These are phyloP conservation scores for Struthidea cinerea DNA, from an alignment of 2,113 vertebrate species.

Conservation along the genomic window DNA sequence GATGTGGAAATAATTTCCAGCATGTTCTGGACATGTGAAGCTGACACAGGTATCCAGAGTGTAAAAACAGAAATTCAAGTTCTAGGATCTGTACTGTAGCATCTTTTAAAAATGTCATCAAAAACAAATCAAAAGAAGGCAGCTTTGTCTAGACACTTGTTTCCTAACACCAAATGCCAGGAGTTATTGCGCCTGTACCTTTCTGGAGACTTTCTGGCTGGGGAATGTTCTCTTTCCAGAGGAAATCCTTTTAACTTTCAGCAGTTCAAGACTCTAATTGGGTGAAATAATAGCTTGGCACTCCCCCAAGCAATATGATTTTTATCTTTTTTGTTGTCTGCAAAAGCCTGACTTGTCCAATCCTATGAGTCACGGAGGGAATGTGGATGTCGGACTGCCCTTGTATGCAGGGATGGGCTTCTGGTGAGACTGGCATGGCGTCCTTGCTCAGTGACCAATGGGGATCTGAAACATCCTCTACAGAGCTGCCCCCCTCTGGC, in stretches of 20 bases:
- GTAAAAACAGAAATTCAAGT: neutral
- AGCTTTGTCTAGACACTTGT: conserved; percentile 17
- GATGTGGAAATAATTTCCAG: neutral
- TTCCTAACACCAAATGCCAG: conserved; percentile 11
- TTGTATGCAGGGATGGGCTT: neutral
- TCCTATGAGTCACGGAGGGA: neutral
- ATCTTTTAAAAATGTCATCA: neutral
- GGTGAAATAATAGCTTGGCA: conserved; percentile 44
- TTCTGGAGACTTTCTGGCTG: conserved; percentile 58
- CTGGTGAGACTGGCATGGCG: neutral
- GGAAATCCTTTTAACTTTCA: conserved; percentile 74
- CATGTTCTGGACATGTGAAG: neutral
- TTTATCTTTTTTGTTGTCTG: conserved; percentile 63
- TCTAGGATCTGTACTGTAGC: neutral
- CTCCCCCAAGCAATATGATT: conserved; percentile 50
- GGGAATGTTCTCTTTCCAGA: conserved; percentile 62
- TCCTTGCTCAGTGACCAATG: rapidly evolving
- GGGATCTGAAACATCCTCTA: neutral
- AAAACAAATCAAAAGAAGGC: neutral
- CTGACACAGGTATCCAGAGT: neutral
- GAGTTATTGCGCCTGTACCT: conserved; percentile 53
- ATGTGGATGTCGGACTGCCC: neutral
- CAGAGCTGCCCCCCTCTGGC: neutral
- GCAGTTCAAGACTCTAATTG: conserved; percentile 61
- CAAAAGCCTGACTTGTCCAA: conserved; percentile 11